Evolutionary conservation across 2,888 invertebrate genomes (phyloP), one percentile per base, ranked within the genome.

Genomic region (Cataglyphis altisquamis): DNA sequence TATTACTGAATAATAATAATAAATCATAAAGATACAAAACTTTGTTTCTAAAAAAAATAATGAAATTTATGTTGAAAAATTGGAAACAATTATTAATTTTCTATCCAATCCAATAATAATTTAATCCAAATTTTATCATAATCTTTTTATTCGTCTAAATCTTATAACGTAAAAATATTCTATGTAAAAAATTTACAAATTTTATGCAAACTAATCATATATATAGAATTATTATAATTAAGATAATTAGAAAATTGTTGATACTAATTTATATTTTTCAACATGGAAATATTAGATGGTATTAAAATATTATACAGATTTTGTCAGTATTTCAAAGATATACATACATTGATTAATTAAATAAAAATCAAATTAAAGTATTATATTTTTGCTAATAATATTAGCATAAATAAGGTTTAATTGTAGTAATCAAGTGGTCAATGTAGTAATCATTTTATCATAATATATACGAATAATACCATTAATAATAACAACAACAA

Each of bases 401-500:
- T 68, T 45, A n/a, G 5, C 57, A 39, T 68, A 45, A 78, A 41
- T 68, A 32, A 70, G n/a, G 32, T 39, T 55, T 29, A n/a, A 55
- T 77, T 67, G 15, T 41, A 15, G 41, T 55, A 67, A 67, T 66
- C 55, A 55, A 66, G 41, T 36, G 6, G 6, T 36, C 36, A 36
- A 36, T 67, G 15, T 41, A 15, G 29, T 41, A 67, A 67, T 66
- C 41, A 55, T 77, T 77, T 25, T 32, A 6, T 29, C 9, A 32
- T 41, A 25, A 41, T n/a, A 21, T 62, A 18, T 52, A 52, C 5
- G 2, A 41, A 29, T 12, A 32, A 57, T 21, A 6, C 3, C 21
- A 57, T 18, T n/a, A 29, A 57, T 77, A 77, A 77, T 55, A 77
- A 57, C 9, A 74, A 48, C n/a, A 39, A 62, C 1, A 12, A 21